phyloP scores from a whole-genome alignment of 1,140 invertebrate genomes.

The Plodia interpunctella region DNA sequence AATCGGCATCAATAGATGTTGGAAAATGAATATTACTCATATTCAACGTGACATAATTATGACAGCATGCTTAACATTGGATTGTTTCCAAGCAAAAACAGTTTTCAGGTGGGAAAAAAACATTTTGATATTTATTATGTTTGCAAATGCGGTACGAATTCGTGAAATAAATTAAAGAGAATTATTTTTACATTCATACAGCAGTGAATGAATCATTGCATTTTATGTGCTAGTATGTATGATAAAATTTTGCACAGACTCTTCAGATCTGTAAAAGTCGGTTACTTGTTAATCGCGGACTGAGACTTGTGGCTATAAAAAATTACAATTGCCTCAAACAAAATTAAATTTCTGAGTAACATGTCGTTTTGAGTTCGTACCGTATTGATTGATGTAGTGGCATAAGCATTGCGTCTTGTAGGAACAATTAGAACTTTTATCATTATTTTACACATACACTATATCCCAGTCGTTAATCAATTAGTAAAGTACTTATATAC shows the following conservation, averaged over 20 bases:
- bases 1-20: too few relatives aligned
- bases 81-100: neutral
- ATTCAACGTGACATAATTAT: too few relatives aligned
- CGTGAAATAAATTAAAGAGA: neutral
- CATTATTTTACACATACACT: too few relatives aligned
- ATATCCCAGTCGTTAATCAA: too few relatives aligned
- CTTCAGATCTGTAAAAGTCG: neutral
- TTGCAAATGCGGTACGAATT: neutral
- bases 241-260: neutral
- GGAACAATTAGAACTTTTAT: too few relatives aligned
- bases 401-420: too few relatives aligned
- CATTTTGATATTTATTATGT: neutral
- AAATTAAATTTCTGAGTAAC: conserved; percentile 45
- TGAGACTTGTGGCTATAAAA: conserved; percentile 30
- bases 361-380: conserved; percentile 11
- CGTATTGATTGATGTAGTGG: neutral
- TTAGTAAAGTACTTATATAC: too few relatives aligned
- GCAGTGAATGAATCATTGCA: neutral
- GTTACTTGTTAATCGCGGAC: neutral
- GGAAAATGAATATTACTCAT: too few relatives aligned
- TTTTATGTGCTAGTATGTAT: neutral
- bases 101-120: neutral
- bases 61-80: neutral
- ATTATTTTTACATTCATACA: neutral
- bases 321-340: conserved; percentile 47